phyloP scores from a whole-genome alignment of 2,888 invertebrate genomes.

The Lithodes maja region DNA sequence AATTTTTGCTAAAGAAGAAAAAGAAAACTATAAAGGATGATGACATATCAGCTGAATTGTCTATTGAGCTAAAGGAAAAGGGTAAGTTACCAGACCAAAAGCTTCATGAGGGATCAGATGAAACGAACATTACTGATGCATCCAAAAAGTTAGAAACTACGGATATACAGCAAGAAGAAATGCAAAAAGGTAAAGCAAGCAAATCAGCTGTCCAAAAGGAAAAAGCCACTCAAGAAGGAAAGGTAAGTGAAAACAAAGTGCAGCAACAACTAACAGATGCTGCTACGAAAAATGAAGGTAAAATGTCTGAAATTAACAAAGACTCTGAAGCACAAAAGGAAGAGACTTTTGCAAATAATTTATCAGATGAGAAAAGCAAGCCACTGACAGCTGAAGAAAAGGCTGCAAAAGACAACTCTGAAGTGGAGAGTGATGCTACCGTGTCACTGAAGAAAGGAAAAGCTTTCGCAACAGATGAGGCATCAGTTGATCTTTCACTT shows the following conservation, averaged over 20 bases:
- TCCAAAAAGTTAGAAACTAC: not conserved
- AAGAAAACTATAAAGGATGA: not conserved
- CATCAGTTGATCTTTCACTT: constrained; percentile 31
- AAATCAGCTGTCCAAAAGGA: constrained; percentile 14
- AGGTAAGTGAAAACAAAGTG: constrained; percentile 10
- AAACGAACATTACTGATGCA: not conserved
- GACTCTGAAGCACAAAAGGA: not conserved
- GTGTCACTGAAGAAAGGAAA: constrained; percentile 27
- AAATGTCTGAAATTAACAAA: constrained; percentile 21
- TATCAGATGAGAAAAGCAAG: not conserved
- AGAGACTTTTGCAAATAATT: not conserved
- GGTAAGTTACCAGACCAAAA: not conserved
- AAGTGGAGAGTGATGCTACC: constrained; percentile 1
- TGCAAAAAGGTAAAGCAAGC: not conserved
- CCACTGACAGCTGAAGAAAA: not conserved
- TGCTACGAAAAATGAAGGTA: not conserved
- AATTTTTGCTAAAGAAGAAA: constrained; percentile 42
- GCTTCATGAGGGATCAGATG: not conserved
- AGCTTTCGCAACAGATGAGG: constrained; percentile 9
- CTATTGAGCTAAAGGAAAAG: constrained; percentile 14
- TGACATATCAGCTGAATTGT: constrained; percentile 24
- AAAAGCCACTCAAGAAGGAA: constrained; percentile 23
- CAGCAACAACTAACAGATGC: not conserved
- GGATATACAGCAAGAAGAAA: not conserved
- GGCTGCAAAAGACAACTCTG: constrained; percentile 1